Evolutionary conservation across 2,113 vertebrate species (phyloP).

Genomic region (Bos taurus): DNA sequence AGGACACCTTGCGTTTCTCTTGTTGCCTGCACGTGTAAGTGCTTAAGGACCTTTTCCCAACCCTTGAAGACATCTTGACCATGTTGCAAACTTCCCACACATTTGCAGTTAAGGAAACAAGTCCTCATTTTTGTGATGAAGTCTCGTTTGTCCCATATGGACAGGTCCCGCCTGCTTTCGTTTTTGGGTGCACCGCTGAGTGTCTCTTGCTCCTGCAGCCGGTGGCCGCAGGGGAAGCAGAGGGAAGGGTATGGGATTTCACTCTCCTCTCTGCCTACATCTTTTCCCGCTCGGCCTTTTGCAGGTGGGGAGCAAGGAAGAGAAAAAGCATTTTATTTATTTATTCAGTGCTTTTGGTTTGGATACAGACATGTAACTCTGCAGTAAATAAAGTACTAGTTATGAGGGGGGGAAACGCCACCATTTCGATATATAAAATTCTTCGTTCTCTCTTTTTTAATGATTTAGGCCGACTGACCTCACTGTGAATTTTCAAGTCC

Average conservation of each 20-base stretch:
- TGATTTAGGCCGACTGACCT: not conserved
- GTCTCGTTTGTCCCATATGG: too few relatives aligned
- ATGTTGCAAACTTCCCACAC: not conserved
- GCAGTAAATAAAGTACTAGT: not conserved
- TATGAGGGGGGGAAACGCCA: not conserved
- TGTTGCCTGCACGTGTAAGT: rapidly evolving
- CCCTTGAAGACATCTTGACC: not conserved
- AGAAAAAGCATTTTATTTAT: not conserved
- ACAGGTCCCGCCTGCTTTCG: rapidly evolving
- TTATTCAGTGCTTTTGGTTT: not conserved
- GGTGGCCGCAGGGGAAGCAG: rapidly evolving
- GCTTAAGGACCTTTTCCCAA: too few relatives aligned
- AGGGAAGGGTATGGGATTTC: rapidly evolving
- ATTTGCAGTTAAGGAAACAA: not conserved
- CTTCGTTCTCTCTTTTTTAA: not conserved
- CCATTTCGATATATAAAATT: not conserved
- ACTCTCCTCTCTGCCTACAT: not conserved
- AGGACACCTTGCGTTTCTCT: not conserved
- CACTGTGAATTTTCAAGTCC: not conserved
- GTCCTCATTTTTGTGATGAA: not conserved
- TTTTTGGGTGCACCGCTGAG: rapidly evolving
- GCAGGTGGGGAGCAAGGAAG: not conserved
- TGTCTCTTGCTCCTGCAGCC: not conserved
- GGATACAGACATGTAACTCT: not conserved
- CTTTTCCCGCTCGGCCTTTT: not conserved